Base-by-base conservation (phyloP, 2,113 vertebrate genomes). In the Fukomys damarensis region DNA sequence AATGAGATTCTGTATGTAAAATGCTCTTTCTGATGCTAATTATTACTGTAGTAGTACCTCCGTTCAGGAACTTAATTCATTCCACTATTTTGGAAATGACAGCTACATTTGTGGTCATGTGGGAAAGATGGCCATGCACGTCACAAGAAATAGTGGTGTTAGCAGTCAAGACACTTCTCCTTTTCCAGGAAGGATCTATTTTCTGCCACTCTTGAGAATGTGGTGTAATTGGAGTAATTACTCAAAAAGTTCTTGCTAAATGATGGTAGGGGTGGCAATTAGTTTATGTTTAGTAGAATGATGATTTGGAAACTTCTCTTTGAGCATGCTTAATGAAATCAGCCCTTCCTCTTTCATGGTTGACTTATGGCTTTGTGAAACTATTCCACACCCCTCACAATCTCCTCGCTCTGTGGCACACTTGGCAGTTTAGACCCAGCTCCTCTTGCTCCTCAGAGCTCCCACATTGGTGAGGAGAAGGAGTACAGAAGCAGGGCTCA, bases 291-390 rank as follows among this genome's bases (percentile, higher is more conserved):
- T 4, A 28, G 32, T 19, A 84, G 91, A n/a, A n/a, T 59, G 65
- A 38, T 89, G 86, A 63, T 52, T 92, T 95, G 65, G 81, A 92
- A 82, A 70, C 79, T 52, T 86, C n/a, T 88, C 56, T 87, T 74
- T 80, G 28, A 56, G 22, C 22, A 22, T 38, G 4, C 9, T 41
- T 65, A 32, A 17, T 9, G 28, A 65, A 92, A 65, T 11, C 16
- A 63, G n/a, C 6, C 16, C 80, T 52, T 59, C 16, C 20, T 76
- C 52, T 56, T 63, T 54, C 20, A 35, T 11, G 30, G 7, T 3
- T 93, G 85, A 80, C 63, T 80, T 63, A 49, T 20, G 81, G 26
- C 58, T 86, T 92, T 26, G 22, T 41, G 41, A 17, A 86, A 13
- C 17, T 1, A 76, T 74, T 32, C 74, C 32, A 28, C 2, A 12